Base-by-base conservation (phyloP, 2,797 vertebrate genomes). In the Cetoscarus ocellatus region DNA sequence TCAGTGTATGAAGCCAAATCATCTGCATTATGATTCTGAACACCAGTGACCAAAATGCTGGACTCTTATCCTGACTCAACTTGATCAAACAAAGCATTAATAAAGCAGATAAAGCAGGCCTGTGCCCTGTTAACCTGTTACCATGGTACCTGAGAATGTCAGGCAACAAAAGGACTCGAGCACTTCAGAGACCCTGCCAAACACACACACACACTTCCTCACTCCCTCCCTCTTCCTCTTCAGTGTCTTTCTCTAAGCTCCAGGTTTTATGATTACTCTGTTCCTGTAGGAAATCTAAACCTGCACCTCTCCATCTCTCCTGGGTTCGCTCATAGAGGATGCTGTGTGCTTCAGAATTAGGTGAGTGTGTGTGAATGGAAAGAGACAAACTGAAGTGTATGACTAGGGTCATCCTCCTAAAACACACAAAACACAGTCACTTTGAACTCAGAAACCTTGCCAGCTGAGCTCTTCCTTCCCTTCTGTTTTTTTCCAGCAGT, bases 81-180 rank as follows among this genome's bases (percentile, higher is more conserved):
- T 7, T 19, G 8, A 59, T 48, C 61, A 43, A 57, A 67, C 60
- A 69, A 70, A 78, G 77, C 61, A 58, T 81, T 78, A 85, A 77
- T 42, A 56, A 55, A 47, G 66, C 40, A 65, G 70, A 89, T 86
- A 76, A 76, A 87, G 59, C 54, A n/a, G 67, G 65, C 61, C 54
- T 80, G 73, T 45, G 54, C 63, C 61, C 70, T 12, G 75, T 77
- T 72, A 84, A 92, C 81, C 85, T 91, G 92, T 93, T 87, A 90
- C 93, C 89, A 93, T 92, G 92, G 89, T 45, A 88, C 88, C 91
- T 87, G 89, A 90, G 83, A 94, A 93, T 93, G 93, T 93, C 90
- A 88, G 85, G 65, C 88, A 87, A 94, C 80, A 93, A 92, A 93
- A 92, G 50, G 89, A 85, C 61, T 72, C 55, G 65, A 86, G 77